Percentiles rank a stretch among this genome's conserved stretches.
These are phyloP conservation scores for Thunnus albacares DNA, from an alignment of 2,797 vertebrate species.

Conservation along the genomic window DNA sequence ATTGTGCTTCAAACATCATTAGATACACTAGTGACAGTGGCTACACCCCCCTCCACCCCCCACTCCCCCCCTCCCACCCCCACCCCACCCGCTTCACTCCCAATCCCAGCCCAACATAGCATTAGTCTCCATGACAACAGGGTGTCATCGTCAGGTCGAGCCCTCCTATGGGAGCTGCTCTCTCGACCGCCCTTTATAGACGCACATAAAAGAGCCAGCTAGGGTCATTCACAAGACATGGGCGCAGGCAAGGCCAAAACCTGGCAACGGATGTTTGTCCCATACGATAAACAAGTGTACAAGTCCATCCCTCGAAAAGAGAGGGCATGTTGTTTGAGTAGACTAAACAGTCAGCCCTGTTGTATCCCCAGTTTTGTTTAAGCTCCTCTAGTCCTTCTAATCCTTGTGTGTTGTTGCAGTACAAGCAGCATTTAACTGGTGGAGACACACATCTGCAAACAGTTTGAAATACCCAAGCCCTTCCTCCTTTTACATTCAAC, in stretches of 20 bases:
- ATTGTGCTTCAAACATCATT: slow-evolving; percentile 80
- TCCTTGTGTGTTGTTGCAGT: slow-evolving; percentile 85
- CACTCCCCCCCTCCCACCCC: slow-evolving; percentile 12
- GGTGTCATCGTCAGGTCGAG: slow-evolving; percentile 90
- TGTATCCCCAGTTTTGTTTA: slow-evolving; percentile 74
- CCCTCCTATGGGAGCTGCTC: slow-evolving; percentile 80
- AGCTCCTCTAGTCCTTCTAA: slow-evolving; percentile 81
- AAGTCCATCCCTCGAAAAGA: slow-evolving; percentile 74
- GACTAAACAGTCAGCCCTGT: slow-evolving; percentile 77
- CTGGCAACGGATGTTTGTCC: slow-evolving; percentile 86
- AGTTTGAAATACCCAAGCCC: slow-evolving; percentile 84
- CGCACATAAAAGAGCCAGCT: slow-evolving; percentile 80
- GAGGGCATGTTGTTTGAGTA: slow-evolving; percentile 73
- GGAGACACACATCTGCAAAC: slow-evolving; percentile 93
- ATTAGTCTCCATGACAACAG: slow-evolving; percentile 82
- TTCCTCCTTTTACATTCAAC: slow-evolving; percentile 58
- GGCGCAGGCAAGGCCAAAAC: slow-evolving; percentile 68
- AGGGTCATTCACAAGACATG: slow-evolving; percentile 82
- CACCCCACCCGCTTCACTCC: slow-evolving; percentile 46
- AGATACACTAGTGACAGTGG: slow-evolving; percentile 74
- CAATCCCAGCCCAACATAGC: slow-evolving; percentile 78
- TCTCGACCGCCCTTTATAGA: slow-evolving; percentile 81
- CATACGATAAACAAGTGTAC: slow-evolving; percentile 87
- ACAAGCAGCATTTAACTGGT: slow-evolving; percentile 77
- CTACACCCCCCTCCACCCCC: slow-evolving; percentile 29